Percentiles rank a stretch among this genome's conserved stretches.
Conservation (phyloP, 2,797 vertebrate genomes). For the Propithecus perrieri region DNA sequence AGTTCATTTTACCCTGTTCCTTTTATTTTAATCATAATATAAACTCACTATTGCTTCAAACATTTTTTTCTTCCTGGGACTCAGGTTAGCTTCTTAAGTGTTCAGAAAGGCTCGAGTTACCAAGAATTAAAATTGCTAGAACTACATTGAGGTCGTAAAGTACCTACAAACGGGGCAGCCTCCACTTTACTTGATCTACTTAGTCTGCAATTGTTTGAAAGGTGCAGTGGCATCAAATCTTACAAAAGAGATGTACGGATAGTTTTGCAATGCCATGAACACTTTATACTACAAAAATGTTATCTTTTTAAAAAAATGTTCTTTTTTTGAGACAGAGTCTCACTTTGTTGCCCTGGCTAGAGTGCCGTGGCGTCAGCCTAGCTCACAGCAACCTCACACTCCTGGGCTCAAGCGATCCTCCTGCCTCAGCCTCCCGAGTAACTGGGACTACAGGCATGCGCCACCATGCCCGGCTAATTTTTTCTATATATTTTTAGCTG, state of each 20-base stretch:
- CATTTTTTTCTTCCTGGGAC: not conserved
- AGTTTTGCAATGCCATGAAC: not conserved
- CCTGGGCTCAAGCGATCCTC: too few species aligned
- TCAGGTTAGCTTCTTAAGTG: not conserved
- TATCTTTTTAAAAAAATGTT: not conserved
- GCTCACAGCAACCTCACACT: too few species aligned
- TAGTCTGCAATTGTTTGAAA: not conserved
- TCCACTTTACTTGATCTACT: not conserved
- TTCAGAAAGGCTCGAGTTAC: not conserved
- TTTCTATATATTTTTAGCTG: too few species aligned
- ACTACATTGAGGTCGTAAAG: not conserved
- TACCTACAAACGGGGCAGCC: not conserved
- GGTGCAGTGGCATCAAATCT: not conserved
- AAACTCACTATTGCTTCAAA: slow-evolving; percentile 17
- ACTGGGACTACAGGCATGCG: too few species aligned
- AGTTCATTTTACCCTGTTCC: not conserved
- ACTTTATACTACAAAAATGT: not conserved
- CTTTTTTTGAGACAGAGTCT: too few species aligned
- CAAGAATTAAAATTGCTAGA: not conserved
- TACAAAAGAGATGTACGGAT: not conserved
- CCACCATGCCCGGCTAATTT: too few species aligned
- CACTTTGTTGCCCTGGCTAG: too few species aligned
- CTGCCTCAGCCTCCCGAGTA: too few species aligned
- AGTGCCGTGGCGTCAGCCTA: too few species aligned
- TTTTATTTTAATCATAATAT: slow-evolving; percentile 31